Percentiles rank a stretch among this genome's conserved stretches.
phyloP scores from a whole-genome alignment of 2,888 invertebrate genomes.

The Zaprionus obscuricornis region DNA sequence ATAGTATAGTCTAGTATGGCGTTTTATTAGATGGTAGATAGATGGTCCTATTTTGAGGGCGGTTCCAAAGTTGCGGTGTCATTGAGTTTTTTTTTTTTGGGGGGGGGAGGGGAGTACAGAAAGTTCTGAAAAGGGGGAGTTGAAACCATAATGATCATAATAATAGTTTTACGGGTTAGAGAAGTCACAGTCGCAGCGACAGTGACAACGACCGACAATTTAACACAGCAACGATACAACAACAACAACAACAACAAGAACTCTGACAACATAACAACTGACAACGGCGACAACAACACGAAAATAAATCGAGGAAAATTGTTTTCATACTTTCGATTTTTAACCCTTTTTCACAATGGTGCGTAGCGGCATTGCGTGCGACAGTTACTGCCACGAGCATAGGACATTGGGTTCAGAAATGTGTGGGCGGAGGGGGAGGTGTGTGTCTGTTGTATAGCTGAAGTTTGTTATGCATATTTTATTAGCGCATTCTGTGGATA shows the following conservation, averaged over 20 bases:
- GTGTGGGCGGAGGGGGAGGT: constrained; percentile 5
- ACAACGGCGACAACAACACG: constrained; percentile 11
- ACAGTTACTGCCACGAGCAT: constrained; percentile 6
- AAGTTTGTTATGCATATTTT: constrained; percentile 76
- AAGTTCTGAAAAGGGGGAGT: constrained; percentile 5
- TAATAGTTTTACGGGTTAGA: constrained; percentile 74
- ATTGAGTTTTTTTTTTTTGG: background rate
- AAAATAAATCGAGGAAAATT: constrained; percentile 54
- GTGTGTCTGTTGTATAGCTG: constrained; percentile 28
- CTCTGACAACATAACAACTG: constrained; percentile 2
- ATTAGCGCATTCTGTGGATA: constrained; percentile 74
- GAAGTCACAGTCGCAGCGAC: constrained; percentile 70
- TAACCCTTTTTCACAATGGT: constrained; percentile 52
- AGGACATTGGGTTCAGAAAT: constrained; percentile 28
- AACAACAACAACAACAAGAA: constrained; percentile 4
- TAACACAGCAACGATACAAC: constrained; percentile 44
- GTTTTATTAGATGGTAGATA: no score
- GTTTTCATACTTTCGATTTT: constrained; percentile 66
- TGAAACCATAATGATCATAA: constrained; percentile 66
- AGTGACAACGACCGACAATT: constrained; percentile 62
- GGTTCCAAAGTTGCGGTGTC: constrained; percentile 28
- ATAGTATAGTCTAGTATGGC: no score
- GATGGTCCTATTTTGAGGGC: constrained; percentile 22
- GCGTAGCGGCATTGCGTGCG: constrained; percentile 56
- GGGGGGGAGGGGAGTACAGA: background rate